Conservation (phyloP, 1,140 invertebrate species). For the Monomorium pharaonis region DNA sequence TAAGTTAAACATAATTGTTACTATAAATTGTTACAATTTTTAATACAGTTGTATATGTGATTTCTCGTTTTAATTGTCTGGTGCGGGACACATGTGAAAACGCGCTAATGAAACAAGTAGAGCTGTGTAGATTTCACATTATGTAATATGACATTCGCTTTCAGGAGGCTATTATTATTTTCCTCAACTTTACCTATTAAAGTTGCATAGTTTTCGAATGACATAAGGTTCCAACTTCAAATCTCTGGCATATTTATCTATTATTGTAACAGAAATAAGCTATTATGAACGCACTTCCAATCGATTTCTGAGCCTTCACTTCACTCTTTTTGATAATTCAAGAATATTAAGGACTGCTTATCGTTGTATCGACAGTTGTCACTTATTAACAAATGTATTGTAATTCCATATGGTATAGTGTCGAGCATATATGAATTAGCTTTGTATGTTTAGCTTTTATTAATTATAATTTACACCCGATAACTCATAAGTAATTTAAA, state of each 20-base stretch:
- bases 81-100: background rate
- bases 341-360: background rate
- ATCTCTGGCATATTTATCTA: background rate
- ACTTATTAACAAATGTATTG: background rate
- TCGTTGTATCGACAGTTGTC: background rate
- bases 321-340: background rate
- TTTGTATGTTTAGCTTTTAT: background rate
- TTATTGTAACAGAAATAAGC: background rate
- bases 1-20: background rate
- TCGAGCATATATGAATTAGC: background rate
- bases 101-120: constrained; percentile 26
- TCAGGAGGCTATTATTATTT: constrained; percentile 51
- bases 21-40: background rate
- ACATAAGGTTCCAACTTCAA: background rate
- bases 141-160: constrained; percentile 71
- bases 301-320: too few species aligned
- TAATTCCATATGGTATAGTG: background rate
- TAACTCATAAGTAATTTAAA: background rate
- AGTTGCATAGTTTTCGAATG: background rate
- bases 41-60: background rate
- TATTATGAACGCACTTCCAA: background rate
- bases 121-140: constrained; percentile 67
- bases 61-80: background rate
- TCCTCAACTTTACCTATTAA: background rate
- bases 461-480: background rate